Evolutionary conservation across 92 coral and sea anemone species (phyloP), one percentile per base, ranked within the genome.

Genomic region (Actinernus sp.): DNA sequence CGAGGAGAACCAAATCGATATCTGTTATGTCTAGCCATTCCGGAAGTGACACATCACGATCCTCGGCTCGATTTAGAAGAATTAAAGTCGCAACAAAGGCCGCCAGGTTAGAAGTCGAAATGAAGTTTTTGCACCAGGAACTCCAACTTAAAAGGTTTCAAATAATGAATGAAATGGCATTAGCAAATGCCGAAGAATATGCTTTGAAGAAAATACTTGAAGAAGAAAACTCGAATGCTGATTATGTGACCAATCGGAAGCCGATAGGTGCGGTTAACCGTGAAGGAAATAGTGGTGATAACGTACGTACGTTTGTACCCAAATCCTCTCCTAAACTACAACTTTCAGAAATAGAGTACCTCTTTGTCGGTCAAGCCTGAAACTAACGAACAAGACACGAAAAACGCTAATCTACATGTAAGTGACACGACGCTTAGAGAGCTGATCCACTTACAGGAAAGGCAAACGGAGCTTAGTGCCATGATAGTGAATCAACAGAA

Each of bases 161-260:
- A 22, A 26, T 44, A 13, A 5, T 31, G 48, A 71, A 71, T 30
- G 57, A 72, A 19, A 36, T 30, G n/a, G 70, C 20, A 58, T 45
- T 72, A 46, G 70, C 79, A 52, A 74, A 74, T 7, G 73, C 82
- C 1, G 44, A 74, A 48, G 43, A 52, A 22, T 37, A 46, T 23
- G 73, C 82, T 5, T 61, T 74, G 62, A 74, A 63, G 13, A n/a
- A n/a, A n/a, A n/a, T n/a, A n/a, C 58, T 52, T 26, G 55, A 43
- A 19, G 73, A 74, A 51, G 57, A 62, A 4, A 45, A 74, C 3
- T n/a, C 2, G 2, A 44, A 3, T 10, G 21, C 4, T 24, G 49
- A 44, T 44, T 3, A 3, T 44, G 20, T 4, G 21, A 3, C 4
- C 4, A 13, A 13, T 24, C n/a, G 3, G 49, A 44, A 44, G 10